Conservation (phyloP, 2,888 invertebrate species). For the Nasonovia ribisnigri region DNA sequence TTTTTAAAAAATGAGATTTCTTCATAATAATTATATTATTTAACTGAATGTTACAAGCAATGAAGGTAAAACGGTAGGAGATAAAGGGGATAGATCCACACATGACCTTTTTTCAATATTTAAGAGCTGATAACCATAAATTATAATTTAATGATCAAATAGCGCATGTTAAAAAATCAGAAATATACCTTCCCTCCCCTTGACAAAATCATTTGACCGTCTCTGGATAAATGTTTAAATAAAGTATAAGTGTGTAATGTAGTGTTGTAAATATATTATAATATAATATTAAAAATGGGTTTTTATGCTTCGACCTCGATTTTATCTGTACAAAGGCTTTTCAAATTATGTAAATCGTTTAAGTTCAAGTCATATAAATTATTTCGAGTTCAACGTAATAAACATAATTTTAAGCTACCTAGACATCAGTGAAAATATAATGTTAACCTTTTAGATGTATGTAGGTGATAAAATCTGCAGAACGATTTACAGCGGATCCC, state of each 20-base stretch:
- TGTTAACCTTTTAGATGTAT: not conserved
- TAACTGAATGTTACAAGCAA: not conserved
- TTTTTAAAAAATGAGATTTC: not conserved
- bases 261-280: not conserved
- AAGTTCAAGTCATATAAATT: slow-evolving; percentile 24
- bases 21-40: not conserved
- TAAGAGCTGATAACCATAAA: too few species aligned
- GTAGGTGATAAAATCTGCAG: slow-evolving; percentile 25
- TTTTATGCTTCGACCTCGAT: not conserved
- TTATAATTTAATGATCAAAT: too few species aligned
- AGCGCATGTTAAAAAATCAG: too few species aligned
- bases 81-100: too few species aligned
- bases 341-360: slow-evolving; percentile 25
- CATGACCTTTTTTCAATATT: too few species aligned
- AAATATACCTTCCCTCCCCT: too few species aligned
- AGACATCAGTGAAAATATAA: slow-evolving; percentile 14
- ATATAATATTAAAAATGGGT: not conserved
- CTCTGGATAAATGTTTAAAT: too few species aligned
- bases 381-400: slow-evolving; percentile 21
- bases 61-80: too few species aligned
- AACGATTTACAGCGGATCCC: not conserved
- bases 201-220: too few species aligned
- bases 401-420: slow-evolving; percentile 27
- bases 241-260: not conserved
- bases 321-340: slow-evolving; percentile 14